A percentile compares a stretch with the other conserved stretches of the same genome.
phyloP scores from a whole-genome alignment of 1,140 invertebrate genomes.

The Bombus soroeensis region DNA sequence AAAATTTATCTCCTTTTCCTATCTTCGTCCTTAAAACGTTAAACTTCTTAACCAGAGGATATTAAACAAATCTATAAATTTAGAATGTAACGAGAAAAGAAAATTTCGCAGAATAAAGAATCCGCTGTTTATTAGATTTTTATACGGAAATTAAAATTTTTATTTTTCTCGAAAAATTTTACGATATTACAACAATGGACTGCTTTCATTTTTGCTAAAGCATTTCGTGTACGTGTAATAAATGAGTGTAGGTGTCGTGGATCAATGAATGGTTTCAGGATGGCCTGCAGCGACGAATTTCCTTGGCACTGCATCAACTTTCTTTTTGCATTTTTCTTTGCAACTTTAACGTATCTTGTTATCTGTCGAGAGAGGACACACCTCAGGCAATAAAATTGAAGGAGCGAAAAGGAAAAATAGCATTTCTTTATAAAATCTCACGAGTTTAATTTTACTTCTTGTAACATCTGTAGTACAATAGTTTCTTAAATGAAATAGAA shows the following conservation, averaged over 20 bases:
- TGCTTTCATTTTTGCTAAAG: background rate
- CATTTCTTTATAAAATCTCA: too few species aligned
- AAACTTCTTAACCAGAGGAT: background rate
- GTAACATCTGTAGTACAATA: background rate
- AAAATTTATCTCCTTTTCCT: background rate
- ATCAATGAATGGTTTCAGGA: slow-evolving; percentile 6
- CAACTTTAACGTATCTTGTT: slow-evolving; percentile 20
- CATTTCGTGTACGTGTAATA: background rate
- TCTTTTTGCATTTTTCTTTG: background rate
- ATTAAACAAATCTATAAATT: too few species aligned
- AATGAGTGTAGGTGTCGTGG: background rate
- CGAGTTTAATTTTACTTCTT: background rate
- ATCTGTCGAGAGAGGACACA: background rate
- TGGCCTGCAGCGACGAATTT: background rate
- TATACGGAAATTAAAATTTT: background rate
- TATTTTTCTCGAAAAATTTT: background rate
- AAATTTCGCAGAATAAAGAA: background rate
- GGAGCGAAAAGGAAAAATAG: background rate
- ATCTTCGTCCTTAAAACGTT: background rate
- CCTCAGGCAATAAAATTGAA: slow-evolving; percentile 1
- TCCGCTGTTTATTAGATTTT: background rate
- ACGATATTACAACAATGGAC: background rate
- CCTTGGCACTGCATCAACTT: background rate
- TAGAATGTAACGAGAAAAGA: too few species aligned
- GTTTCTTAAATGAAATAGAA: background rate